Percentiles rank a stretch among this genome's conserved stretches.
phyloP scores from a whole-genome alignment of 2,113 vertebrate species.

The Grammatotria lemairii region DNA sequence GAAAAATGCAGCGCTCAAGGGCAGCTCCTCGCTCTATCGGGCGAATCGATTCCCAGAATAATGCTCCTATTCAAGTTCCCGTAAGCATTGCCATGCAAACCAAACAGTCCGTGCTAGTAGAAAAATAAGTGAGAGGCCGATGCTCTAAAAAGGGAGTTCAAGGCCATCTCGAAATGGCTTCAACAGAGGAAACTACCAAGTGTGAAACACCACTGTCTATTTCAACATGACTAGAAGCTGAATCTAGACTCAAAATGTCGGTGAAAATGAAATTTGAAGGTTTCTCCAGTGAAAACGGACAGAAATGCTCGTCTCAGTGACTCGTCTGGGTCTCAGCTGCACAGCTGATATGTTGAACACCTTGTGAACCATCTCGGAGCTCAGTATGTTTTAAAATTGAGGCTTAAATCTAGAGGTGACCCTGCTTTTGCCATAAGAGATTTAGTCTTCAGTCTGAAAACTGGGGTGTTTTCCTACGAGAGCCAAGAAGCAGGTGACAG shows the following conservation, averaged over 20 bases:
- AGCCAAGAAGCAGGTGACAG: fast-evolving
- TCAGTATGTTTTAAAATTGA: fast-evolving
- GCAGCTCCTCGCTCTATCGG: not conserved
- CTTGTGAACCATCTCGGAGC: not conserved
- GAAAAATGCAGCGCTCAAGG: conserved; percentile 20
- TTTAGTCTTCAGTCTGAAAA: not conserved
- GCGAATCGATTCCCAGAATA: not conserved
- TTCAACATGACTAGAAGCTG: not conserved
- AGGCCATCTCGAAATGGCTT: not conserved
- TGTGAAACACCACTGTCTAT: not conserved
- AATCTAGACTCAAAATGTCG: not conserved
- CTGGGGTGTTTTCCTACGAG: not conserved
- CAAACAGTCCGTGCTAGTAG: not conserved
- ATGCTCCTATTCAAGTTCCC: conserved; percentile 21
- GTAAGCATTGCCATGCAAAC: not conserved
- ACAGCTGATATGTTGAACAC: fast-evolving
- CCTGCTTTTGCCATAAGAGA: not conserved
- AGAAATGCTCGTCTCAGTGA: not conserved
- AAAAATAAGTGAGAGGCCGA: not conserved
- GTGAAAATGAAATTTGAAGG: not conserved
- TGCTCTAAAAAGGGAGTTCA: not conserved
- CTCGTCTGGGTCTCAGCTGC: not conserved
- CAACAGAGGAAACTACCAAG: fast-evolving
- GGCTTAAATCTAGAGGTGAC: not conserved
- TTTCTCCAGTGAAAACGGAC: not conserved